Conservation (phyloP, 2,888 invertebrate genomes). For the Julus scanicus region DNA sequence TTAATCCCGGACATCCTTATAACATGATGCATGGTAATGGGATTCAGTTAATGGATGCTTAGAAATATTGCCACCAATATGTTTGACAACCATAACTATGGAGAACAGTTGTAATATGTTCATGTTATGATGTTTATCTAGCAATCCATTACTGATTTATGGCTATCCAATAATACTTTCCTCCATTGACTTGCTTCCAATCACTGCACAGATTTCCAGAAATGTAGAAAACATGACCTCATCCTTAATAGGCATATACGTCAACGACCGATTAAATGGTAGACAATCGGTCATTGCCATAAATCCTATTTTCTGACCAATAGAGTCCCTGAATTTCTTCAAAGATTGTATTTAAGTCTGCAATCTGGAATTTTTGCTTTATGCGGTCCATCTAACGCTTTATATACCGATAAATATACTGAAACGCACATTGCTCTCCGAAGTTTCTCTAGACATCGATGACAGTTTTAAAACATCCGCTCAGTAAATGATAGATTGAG, state of each 20-base stretch:
- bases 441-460: background rate
- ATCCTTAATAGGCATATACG: background rate
- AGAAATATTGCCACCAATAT: too few relatives aligned
- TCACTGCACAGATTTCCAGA: too few relatives aligned
- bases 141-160: too few relatives aligned
- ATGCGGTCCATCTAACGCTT: background rate
- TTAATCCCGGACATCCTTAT: too few relatives aligned
- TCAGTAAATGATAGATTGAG: conserved; percentile 3
- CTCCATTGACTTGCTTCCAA: too few relatives aligned
- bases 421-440: background rate
- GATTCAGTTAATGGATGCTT: too few relatives aligned
- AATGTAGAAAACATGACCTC: background rate
- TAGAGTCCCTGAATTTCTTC: background rate
- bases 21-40: too few relatives aligned
- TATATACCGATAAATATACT: background rate
- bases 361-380: background rate
- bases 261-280: background rate
- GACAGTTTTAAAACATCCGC: conserved; percentile 14
- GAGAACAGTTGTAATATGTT: too few relatives aligned
- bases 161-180: too few relatives aligned
- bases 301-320: background rate
- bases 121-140: too few relatives aligned
- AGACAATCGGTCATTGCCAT: background rate
- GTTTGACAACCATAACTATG: too few relatives aligned
- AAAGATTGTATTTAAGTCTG: background rate